Conservation (phyloP, 2,113 vertebrate genomes). For the Campylorhamphus procurvoides region DNA sequence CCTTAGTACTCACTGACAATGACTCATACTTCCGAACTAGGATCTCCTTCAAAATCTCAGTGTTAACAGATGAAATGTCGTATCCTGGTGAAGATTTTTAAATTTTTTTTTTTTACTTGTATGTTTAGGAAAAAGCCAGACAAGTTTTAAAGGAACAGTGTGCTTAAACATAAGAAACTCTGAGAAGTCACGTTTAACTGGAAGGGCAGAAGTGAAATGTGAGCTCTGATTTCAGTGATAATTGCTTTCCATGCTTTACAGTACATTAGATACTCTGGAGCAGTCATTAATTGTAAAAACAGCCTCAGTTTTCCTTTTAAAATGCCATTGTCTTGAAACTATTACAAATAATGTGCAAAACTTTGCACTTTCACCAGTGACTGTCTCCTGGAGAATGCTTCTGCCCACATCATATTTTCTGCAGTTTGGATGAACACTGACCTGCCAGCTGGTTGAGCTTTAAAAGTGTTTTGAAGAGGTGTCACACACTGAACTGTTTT, state of each 20-base stretch:
- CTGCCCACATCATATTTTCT: not conserved
- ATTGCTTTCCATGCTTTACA: not conserved
- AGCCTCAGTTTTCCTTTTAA: not conserved
- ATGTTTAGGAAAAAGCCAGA: not conserved
- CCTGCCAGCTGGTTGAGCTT: not conserved
- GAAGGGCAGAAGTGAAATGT: not conserved
- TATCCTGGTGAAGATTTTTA: not conserved
- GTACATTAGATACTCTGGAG: not conserved
- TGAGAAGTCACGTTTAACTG: not conserved
- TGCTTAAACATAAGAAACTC: not conserved
- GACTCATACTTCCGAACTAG: constrained; percentile 48
- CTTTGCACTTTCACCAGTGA: not conserved
- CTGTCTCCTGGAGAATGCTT: not conserved
- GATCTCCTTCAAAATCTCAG: constrained; percentile 15
- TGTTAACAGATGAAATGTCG: not conserved
- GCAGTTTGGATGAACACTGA: not conserved
- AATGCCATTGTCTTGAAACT: not conserved
- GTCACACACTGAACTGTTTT: not conserved
- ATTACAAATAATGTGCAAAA: not conserved
- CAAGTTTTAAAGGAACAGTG: not conserved
- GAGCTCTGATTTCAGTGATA: not conserved
- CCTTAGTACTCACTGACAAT: constrained; percentile 46
- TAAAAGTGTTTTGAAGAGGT: not conserved
- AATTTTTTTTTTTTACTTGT: not conserved
- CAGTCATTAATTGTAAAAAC: not conserved